Evolutionary conservation across 2,888 invertebrate species (phyloP), one percentile per base, ranked within the genome.

Genomic region (Temnothorax unifasciatus): DNA sequence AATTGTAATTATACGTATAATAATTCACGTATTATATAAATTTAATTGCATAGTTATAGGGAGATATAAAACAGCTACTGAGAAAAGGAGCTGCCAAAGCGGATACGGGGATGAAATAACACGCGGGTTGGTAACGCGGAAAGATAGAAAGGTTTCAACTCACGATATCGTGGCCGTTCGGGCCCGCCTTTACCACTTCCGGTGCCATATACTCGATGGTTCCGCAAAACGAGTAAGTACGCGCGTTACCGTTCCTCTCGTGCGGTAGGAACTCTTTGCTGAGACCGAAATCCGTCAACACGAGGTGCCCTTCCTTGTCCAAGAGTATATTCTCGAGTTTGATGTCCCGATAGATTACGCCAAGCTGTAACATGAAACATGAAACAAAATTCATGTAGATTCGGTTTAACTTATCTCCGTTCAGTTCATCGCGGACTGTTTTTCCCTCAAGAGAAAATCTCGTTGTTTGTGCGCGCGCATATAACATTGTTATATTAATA

Each of bases 151-250:
- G 82, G 66, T 84, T 50, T 69, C 87, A 94, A 97, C 98, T 98
- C 95, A 98, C 98, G 95, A 98, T 98, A 96, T 99, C 98, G 95
- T 99, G 99, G 34, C 99, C 99, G 90, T 97, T 97, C 81, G 97
- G 97, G 86, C 98, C 98, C 81, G 98, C 98, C 92, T 97, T 95
- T 54, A 97, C 96, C 50, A 97, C 96, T 94, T 97, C 98, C 0
- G 98, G 99, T 29, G 99, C 99, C 99, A 99, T 99, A 95, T 99
- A 99, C 95, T 99, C 99, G 92, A 99, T 98, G 87, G 99, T 99
- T 25, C 99, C 99, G 95, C 99, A 99, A 96, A 99, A 99, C 87
- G 99, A 99, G 95, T 99, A 99, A 0, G 99, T 98, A 87, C 99
- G 96, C 93, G 97, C 97, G 93, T 98, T 97, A 92, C 95, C 95